Percentiles rank a stretch among this genome's conserved stretches.
Evolutionary conservation across 2,888 invertebrate species (phyloP).

Genomic region (Apocheima hispidaria): DNA sequence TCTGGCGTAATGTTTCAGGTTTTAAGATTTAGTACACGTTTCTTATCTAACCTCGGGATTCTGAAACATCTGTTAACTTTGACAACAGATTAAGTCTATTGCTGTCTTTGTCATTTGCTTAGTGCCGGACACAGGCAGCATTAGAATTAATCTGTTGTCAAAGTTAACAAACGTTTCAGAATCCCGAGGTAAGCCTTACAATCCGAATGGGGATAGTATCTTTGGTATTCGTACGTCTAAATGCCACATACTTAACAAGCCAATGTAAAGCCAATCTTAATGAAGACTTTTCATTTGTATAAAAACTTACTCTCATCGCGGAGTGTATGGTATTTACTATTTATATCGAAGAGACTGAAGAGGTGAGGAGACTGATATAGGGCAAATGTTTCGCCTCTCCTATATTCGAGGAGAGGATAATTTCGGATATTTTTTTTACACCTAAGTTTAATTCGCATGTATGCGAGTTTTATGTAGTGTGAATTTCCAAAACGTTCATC

Average conservation of each 20-base stretch:
- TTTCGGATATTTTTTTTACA: background rate
- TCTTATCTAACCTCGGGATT: too few relatives aligned
- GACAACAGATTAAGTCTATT: too few relatives aligned
- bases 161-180: too few relatives aligned
- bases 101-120: too few relatives aligned
- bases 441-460: too few relatives aligned
- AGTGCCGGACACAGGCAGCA: too few relatives aligned
- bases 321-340: constrained; percentile 25
- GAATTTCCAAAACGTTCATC: too few relatives aligned
- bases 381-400: constrained; percentile 18
- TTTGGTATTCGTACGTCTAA: background rate
- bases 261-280: constrained; percentile 1
- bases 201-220: background rate
- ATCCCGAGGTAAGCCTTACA: too few relatives aligned
- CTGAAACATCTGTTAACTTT: too few relatives aligned
- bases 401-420: constrained; percentile 13
- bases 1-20: background rate
- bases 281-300: constrained; percentile 2
- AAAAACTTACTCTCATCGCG: constrained; percentile 1
- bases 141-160: too few relatives aligned
- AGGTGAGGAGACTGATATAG: constrained; percentile 3
- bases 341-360: constrained; percentile 18
- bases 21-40: background rate
- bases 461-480: too few relatives aligned
- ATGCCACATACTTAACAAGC: constrained; percentile 6